Base-by-base conservation (phyloP, 35 echinoderm and acorn worm genomes). In the Anneissia japonica region DNA sequence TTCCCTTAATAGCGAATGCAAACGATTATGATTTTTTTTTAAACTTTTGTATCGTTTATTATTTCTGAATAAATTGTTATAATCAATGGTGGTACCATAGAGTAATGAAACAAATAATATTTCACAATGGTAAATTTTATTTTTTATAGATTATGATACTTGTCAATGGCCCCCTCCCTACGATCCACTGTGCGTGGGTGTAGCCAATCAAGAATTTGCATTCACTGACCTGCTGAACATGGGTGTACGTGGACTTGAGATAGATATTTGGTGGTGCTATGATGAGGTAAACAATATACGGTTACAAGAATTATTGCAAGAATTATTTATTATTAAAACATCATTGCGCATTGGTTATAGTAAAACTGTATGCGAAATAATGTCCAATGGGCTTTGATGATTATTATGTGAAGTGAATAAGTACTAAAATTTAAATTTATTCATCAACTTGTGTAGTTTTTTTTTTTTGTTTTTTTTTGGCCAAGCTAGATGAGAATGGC, bases 201-300 rank as follows among this genome's bases (percentile, higher is more conserved):
- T 97, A n/a, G 94, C 94, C 36, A 97, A 97, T 40, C 94, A 97
- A 46, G 94, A 92, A 81, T 92, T 97, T 43, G 90, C 87, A 45
- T 78, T 97, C 30, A 90, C 90, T 73, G 94, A 97, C 72, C 29
- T 97, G 43, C 75, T 97, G n/a, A 85, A 97, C 75, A 89, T 97
- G 87, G 94, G 94, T 32, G 77, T 93, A n/a, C 86, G 86, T 37
- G 72, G 87, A 1, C 72, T 97, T 73, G 94, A 97, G 81, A 79
- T 97, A 36, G 94, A 97, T 46, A 74, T 76, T 16, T 97, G 94
- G 94, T 97, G 94, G 94, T 97, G 94, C 75, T 83, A 84, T 76
- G 87, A 87, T 35, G 74, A 94, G 85, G 92, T 94, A 76, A 84
- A n/a, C n/a, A n/a, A n/a, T n/a, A n/a, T n/a, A n/a, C n/a, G n/a